A percentile compares a stretch with the other conserved stretches of the same genome.
Conservation (phyloP, 2,888 invertebrate species). For the Byasa hedistus region DNA sequence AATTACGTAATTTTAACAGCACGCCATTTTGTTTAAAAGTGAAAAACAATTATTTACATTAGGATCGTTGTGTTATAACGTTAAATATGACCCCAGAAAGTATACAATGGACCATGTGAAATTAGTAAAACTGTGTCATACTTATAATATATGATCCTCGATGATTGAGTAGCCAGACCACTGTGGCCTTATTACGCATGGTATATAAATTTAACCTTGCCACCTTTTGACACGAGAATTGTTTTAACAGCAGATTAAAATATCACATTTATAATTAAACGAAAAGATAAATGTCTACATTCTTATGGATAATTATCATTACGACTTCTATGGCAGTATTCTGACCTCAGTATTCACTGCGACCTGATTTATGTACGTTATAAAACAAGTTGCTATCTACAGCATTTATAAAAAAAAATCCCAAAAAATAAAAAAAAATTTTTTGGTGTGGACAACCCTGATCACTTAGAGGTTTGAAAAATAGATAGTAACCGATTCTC, state of each 20-base stretch:
- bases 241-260: conserved; percentile 7
- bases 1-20: too few relatives aligned
- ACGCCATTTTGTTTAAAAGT: too few relatives aligned
- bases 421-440: too few relatives aligned
- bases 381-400: background rate
- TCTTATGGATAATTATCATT: background rate
- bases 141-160: conserved; percentile 24
- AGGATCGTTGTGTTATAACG: background rate
- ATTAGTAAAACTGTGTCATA: background rate
- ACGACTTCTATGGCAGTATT: background rate
- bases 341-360: background rate
- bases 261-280: background rate
- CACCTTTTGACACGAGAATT: conserved; percentile 19
- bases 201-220: conserved; percentile 26
- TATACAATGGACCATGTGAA: too few relatives aligned
- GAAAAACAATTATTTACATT: too few relatives aligned
- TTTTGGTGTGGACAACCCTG: too few relatives aligned
- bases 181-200: conserved; percentile 25
- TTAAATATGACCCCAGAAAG: background rate
- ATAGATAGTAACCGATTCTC: too few relatives aligned
- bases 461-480: too few relatives aligned
- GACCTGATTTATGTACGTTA: background rate
- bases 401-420: too few relatives aligned
- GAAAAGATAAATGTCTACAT: background rate
- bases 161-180: conserved; percentile 23